Base-by-base conservation (phyloP, 2,797 vertebrate genomes). In the Meriones psammophilus region DNA sequence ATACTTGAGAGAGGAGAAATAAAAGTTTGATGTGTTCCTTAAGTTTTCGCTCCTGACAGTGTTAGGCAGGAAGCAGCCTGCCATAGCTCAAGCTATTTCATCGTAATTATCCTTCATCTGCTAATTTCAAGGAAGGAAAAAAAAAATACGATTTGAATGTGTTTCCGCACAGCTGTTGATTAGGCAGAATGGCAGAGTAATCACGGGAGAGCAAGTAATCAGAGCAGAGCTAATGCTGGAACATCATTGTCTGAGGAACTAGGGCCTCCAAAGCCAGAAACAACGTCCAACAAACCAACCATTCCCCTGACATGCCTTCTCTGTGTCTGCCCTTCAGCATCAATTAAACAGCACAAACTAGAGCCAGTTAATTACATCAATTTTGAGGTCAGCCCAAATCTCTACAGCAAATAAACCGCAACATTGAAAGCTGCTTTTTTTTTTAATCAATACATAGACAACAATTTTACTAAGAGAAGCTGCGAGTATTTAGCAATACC, bases 381-480 rank as follows among this genome's bases (percentile, higher is more conserved):
- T 93, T 73, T 92, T 92, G 97, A 97, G 93, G 93, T 95, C 88
- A 94, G 62, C 89, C 92, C 94, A 90, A 95, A 78, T 46, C 73
- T 95, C 94, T 62, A 28, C 81, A 95, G 95, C 89, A 97, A 90
- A 92, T 64, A 92, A 96, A 93, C 94, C 95, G 42, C 62, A 96
- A 94, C 89, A 91, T 94, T 30, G 56, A 98, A 97, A 98, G 95
- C 97, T 80, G 96, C 89, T 96, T 94, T 88, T 96, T 94, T 96
- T 80, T 46, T 46, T 58, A 80, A 97, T 97, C 91, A 46, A 84
- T 92, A 71, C 84, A 92, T 42, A 93, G 95, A 69, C 26, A 84
- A 93, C 91, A 93, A 71, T 95, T 3, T 26, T 69, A n/a, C 28
- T 24, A 83, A 42, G 30, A 85, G 93, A 93, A 95, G 77, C 0